phyloP scores from a whole-genome alignment of 2,113 vertebrate genomes.

The Melanostigma gelatinosum region DNA sequence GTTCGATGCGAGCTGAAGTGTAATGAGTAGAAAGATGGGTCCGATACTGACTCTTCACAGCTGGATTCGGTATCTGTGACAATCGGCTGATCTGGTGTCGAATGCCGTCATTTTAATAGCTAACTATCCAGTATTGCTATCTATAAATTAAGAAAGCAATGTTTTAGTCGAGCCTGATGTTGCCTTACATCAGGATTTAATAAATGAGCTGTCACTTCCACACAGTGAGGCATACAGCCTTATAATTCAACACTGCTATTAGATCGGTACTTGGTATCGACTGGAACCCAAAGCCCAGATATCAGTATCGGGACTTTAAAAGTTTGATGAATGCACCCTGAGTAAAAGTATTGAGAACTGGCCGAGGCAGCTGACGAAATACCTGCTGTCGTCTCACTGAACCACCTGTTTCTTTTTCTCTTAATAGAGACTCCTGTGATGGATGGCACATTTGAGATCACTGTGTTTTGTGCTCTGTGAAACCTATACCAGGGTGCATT shows the following conservation, averaged over 20 bases:
- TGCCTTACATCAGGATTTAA: background rate
- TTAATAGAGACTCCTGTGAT: background rate
- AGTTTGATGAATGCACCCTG: background rate
- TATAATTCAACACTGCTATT: no score
- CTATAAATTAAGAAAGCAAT: background rate
- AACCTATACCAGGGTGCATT: constrained; percentile 36
- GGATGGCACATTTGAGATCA: constrained; percentile 6
- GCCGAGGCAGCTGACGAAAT: background rate
- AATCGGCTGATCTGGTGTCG: background rate
- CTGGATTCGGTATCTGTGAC: background rate
- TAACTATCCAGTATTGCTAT: background rate
- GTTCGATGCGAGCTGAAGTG: background rate
- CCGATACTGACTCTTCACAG: background rate
- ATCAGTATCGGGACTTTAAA: background rate
- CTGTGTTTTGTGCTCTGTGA: constrained; percentile 36
- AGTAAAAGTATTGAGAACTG: background rate
- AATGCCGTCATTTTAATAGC: background rate
- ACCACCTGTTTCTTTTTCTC: constrained; percentile 22
- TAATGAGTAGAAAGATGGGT: background rate
- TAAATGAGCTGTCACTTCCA: no score
- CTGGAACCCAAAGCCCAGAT: no score
- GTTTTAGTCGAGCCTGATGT: background rate
- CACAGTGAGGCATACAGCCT: no score
- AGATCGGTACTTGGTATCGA: background rate
- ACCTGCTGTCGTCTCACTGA: background rate